phyloP scores from a whole-genome alignment of 1,140 invertebrate genomes.

The Zaprionus kolodkinae region DNA sequence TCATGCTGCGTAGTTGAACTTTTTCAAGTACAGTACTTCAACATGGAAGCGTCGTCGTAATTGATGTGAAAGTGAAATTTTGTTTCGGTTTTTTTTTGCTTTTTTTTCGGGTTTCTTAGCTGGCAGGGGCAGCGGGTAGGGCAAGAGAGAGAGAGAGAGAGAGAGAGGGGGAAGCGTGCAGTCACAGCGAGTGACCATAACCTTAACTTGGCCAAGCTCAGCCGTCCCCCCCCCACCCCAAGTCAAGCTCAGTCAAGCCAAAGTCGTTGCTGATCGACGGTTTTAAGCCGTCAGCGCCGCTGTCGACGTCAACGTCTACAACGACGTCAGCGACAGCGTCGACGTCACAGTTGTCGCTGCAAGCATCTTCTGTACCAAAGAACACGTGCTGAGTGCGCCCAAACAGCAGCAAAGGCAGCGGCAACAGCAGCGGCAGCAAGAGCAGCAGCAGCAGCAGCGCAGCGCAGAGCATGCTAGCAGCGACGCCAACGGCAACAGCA shows the following conservation, averaged over 20 bases:
- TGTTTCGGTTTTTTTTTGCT: constrained; percentile 33
- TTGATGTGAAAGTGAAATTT: constrained; percentile 82
- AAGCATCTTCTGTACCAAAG: constrained; percentile 48
- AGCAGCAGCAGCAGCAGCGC: constrained; percentile 10
- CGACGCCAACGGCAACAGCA: constrained; percentile 7
- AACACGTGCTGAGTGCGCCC: constrained; percentile 57
- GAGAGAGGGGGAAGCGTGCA: constrained; percentile 25
- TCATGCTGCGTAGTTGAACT: constrained; percentile 30
- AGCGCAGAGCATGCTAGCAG: constrained; percentile 12
- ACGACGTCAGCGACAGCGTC: background rate
- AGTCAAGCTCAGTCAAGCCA: constrained; percentile 11
- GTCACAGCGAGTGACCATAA: constrained; percentile 71
- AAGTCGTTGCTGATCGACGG: constrained; percentile 22
- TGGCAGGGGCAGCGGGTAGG: constrained; percentile 30
- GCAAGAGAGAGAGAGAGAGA: background rate
- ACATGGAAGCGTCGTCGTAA: constrained; percentile 61
- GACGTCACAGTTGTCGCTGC: constrained; percentile 9
- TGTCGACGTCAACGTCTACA: background rate
- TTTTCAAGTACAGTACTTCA: constrained; percentile 63
- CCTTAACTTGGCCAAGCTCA: constrained; percentile 63
- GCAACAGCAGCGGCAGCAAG: constrained; percentile 16
- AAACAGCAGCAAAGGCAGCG: constrained; percentile 9
- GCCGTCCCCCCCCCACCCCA: too few relatives aligned
- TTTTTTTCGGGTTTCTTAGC: constrained; percentile 27
- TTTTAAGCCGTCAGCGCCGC: constrained; percentile 6